These are phyloP conservation scores for Papilio gigon DNA, from an alignment of 2,888 invertebrate genomes.

Conservation along the genomic window DNA sequence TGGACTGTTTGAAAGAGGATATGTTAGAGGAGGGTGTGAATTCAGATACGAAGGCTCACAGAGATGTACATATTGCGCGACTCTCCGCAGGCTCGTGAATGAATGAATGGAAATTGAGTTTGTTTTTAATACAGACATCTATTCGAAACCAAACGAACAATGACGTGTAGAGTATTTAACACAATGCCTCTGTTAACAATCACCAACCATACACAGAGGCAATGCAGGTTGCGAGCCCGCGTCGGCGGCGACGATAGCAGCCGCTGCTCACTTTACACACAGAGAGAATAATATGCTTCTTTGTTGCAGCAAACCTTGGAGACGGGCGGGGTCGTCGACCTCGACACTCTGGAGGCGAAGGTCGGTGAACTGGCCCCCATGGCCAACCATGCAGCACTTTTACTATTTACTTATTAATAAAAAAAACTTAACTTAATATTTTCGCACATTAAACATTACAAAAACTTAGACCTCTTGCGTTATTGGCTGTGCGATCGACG, in stretches of 20 bases:
- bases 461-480: too few species aligned
- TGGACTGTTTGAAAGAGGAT: too few species aligned
- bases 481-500: too few species aligned
- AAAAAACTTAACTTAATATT: background rate
- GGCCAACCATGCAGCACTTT: slow-evolving; percentile 36
- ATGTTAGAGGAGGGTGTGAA: too few species aligned
- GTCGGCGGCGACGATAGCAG: background rate
- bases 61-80: too few species aligned
- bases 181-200: background rate
- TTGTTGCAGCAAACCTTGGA: slow-evolving; percentile 80
- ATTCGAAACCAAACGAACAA: background rate
- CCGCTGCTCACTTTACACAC: slow-evolving; percentile 19
- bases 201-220: background rate
- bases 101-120: too few species aligned
- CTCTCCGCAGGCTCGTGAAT: too few species aligned
- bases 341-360: slow-evolving; percentile 90
- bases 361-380: slow-evolving; percentile 72
- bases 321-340: slow-evolving; percentile 84
- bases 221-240: background rate
- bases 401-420: slow-evolving; percentile 23
- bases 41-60: too few species aligned
- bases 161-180: background rate
- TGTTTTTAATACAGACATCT: background rate
- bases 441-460: background rate
- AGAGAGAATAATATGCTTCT: slow-evolving; percentile 45